Percentiles rank a stretch among this genome's conserved stretches.
phyloP scores from a whole-genome alignment of 2,113 vertebrate genomes.

The Phyllostomus hastatus region DNA sequence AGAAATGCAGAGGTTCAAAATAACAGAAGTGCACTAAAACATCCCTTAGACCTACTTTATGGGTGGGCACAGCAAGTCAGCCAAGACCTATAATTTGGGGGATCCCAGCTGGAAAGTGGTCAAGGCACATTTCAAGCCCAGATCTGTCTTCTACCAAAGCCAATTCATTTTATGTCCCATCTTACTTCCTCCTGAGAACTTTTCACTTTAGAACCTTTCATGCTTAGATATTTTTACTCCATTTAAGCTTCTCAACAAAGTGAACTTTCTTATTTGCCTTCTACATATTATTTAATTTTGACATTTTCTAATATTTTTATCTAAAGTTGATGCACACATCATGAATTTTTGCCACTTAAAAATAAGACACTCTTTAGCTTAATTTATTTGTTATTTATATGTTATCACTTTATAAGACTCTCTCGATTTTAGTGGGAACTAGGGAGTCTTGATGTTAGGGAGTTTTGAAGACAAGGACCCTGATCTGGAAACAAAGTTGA shows the following conservation, averaged over 20 bases:
- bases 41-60: not conserved
- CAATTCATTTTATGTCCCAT: not conserved
- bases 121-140: not conserved
- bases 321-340: not conserved
- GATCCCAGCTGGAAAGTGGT: not conserved
- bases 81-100: not conserved
- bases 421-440: not conserved
- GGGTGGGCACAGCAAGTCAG: not conserved
- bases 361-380: not conserved
- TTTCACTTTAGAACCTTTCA: not conserved
- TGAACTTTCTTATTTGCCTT: not conserved
- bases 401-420: not conserved
- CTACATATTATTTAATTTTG: not conserved
- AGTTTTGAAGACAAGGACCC: not conserved
- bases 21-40: not conserved
- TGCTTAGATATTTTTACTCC: not conserved
- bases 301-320: not conserved
- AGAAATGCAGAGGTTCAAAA: not conserved
- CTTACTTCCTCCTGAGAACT: not conserved
- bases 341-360: not conserved
- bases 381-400: not conserved
- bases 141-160: not conserved
- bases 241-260: not conserved
- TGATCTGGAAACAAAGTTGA: not conserved
- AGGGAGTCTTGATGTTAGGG: too few species aligned